Conservation (phyloP, 2,888 invertebrate species). For the Tetrapedia diversipes region DNA sequence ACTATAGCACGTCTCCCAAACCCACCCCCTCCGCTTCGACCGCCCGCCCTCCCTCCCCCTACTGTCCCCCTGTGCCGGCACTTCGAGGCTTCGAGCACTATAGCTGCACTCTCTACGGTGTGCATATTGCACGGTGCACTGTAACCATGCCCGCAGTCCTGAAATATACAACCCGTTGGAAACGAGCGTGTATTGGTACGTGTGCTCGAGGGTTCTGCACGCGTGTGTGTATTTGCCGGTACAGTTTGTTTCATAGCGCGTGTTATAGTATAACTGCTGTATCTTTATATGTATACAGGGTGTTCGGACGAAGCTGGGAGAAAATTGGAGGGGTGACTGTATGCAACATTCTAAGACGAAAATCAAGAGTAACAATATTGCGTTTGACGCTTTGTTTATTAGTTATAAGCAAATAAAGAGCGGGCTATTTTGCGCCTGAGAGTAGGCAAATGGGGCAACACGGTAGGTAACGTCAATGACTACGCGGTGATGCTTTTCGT, state of each 20-base stretch:
- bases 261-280: too few relatives aligned
- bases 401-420: too few relatives aligned
- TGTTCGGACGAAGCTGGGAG: too few relatives aligned
- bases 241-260: constrained; percentile 30
- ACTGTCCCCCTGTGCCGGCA: constrained; percentile 26
- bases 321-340: too few relatives aligned
- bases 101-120: constrained; percentile 70
- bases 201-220: constrained; percentile 42
- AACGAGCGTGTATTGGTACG: constrained; percentile 66
- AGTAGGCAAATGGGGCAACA: too few relatives aligned
- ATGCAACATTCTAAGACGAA: too few relatives aligned
- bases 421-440: too few relatives aligned
- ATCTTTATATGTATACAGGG: too few relatives aligned
- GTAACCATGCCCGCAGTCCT: constrained; percentile 78
- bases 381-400: too few relatives aligned
- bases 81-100: constrained; percentile 65
- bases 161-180: constrained; percentile 78
- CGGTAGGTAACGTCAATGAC: too few relatives aligned
- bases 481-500: too few relatives aligned
- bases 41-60: constrained; percentile 33
- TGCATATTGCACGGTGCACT: constrained; percentile 79
- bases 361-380: too few relatives aligned
- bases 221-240: constrained; percentile 13
- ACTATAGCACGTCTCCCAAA: constrained; percentile 72
- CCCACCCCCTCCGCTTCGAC: constrained; percentile 55